A percentile compares a stretch with the other conserved stretches of the same genome.
Evolutionary conservation across 2,888 invertebrate genomes (phyloP).

Genomic region (Parnassius apollo): DNA sequence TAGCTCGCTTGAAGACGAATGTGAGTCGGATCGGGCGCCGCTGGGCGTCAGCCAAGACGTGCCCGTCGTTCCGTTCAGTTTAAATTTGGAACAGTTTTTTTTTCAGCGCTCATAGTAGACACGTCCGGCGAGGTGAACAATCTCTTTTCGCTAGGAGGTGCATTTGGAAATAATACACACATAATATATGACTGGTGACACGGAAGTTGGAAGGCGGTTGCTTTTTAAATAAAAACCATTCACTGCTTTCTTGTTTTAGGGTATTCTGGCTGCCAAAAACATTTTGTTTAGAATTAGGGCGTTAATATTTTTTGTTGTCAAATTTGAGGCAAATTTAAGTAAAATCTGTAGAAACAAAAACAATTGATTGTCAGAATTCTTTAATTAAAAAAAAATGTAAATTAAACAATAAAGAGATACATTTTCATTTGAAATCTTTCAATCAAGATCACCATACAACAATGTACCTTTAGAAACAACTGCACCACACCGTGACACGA

Average conservation of each 20-base stretch:
- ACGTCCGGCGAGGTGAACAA: constrained; percentile 73
- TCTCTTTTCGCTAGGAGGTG: constrained; percentile 46
- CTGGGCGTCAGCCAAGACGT: constrained; percentile 75
- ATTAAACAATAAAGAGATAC: not conserved
- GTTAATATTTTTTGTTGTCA: too few relatives aligned
- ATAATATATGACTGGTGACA: constrained; percentile 9
- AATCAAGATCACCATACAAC: constrained; percentile 25
- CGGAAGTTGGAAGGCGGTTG: constrained; percentile 10
- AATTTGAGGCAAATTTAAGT: too few relatives aligned
- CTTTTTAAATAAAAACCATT: not conserved
- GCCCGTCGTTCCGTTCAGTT: constrained; percentile 69
- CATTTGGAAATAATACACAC: constrained; percentile 2
- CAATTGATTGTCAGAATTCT: too few relatives aligned
- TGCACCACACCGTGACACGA: constrained; percentile 54
- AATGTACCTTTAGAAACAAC: constrained; percentile 39
- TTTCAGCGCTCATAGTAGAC: constrained; percentile 60
- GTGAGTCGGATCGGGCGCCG: constrained; percentile 56
- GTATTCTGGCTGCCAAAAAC: too few relatives aligned
- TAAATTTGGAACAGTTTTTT: constrained; percentile 76
- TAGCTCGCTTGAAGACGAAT: constrained; percentile 55
- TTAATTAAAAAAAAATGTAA: too few relatives aligned
- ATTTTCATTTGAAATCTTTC: constrained; percentile 14
- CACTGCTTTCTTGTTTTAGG: too few relatives aligned
- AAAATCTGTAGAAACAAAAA: too few relatives aligned
- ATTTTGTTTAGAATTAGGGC: too few relatives aligned